Evolutionary conservation across 2,888 invertebrate species (phyloP).

Genomic region (Palloptera scutellata): DNA sequence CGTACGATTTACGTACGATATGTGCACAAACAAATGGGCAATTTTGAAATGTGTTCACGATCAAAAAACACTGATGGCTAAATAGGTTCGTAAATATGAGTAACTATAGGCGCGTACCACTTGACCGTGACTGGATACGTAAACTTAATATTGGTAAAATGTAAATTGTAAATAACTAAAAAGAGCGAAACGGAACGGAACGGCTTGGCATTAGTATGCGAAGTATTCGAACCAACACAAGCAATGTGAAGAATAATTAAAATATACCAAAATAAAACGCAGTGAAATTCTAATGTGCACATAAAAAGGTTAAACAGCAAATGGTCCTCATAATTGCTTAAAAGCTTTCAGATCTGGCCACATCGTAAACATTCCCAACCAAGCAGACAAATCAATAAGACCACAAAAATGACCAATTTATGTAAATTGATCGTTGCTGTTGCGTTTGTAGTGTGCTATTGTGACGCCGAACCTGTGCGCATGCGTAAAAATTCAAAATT

Average conservation of each 20-base stretch:
- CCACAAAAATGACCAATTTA: no score
- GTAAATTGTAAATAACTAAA: not conserved
- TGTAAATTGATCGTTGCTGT: no score
- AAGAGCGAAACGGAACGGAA: not conserved
- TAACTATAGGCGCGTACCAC: no score
- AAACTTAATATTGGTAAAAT: not conserved
- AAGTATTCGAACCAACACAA: not conserved
- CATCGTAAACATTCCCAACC: no score
- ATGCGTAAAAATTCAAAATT: conserved; percentile 8
- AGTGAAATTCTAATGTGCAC: no score
- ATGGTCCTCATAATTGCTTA: no score
- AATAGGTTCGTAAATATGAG: no score
- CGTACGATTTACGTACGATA: conserved; percentile 2
- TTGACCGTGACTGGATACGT: not conserved
- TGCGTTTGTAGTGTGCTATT: not conserved
- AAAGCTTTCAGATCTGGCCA: no score
- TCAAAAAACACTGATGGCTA: not conserved
- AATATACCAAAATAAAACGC: no score
- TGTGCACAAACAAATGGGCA: conserved; percentile 25
- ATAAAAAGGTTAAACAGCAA: no score
- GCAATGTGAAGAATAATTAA: no score
- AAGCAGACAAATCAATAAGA: no score
- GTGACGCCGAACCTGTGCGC: not conserved
- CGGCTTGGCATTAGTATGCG: not conserved
- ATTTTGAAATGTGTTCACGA: conserved; percentile 15